Base-by-base conservation (phyloP, 2,113 vertebrate species). In the Xenotilapia leptura region DNA sequence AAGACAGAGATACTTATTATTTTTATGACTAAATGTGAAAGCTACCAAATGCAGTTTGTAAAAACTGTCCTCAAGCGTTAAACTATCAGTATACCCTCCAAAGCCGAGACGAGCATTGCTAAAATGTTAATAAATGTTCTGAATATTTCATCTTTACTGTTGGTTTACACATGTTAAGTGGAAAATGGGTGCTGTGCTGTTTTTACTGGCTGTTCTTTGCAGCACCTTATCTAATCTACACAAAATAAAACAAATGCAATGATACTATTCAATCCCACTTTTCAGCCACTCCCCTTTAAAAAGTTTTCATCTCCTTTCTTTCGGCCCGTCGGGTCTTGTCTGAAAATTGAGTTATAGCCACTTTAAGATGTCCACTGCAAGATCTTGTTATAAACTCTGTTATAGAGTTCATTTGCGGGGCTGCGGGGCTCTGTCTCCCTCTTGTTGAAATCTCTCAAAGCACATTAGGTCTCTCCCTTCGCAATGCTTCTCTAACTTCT, bases 391-490 rank as follows among this genome's bases (percentile, higher is more conserved):
- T 84, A 33, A 89, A 90, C 79, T 82, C 77, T 28, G 70, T 77
- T 60, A 75, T 36, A 51, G 65, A 90, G 89, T 92, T 92, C 70
- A 89, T 89, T 88, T 8, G 5, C 13, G 5, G 58, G 33, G n/a
- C 55, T 56, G 38, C 77, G 79, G 65, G 12, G 62, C 28, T 84
- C 55, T 31, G 81, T 85, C 58, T 86, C 77, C 60, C 60, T 94
- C 84, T 88, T 83, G 36, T 90, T 91, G 85, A 82, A 90, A 80
- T 91, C 26, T 86, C 56, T 86, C 65, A 90, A 85, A 88, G 75
- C 42, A 86, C 80, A 82, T 90, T 83, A 88, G 21, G 70, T 65
- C 33, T 80, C 38, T 28, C 58, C 55, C 23, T 68, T 23, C 9
- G 26, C 19, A 14, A 26, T 79, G 45, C 79, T 36, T 58, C 33